phyloP scores from a whole-genome alignment of 2,888 invertebrate genomes.

The Platycheirus rosarum region DNA sequence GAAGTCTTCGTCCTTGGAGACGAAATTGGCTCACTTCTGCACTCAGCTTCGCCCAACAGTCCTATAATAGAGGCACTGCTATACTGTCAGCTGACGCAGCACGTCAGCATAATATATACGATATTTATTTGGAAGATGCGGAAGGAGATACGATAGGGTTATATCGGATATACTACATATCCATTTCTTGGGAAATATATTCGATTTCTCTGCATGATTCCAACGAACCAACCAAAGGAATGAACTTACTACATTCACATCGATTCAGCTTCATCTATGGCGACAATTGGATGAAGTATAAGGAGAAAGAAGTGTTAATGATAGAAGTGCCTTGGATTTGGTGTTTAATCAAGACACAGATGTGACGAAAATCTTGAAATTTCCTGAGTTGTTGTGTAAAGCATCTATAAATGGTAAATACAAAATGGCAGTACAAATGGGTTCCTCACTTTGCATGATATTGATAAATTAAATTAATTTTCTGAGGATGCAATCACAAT shows the following conservation, averaged over 20 bases:
- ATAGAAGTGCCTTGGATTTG: conserved; percentile 2
- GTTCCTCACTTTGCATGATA: conserved; percentile 6
- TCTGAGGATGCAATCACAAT: no score
- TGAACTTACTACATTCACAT: conserved; percentile 46
- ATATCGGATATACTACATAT: conserved; percentile 51
- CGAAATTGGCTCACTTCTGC: conserved; percentile 59
- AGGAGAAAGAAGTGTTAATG: conserved; percentile 40
- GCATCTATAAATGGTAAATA: conserved; percentile 4
- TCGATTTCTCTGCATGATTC: conserved; percentile 1
- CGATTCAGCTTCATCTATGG: conserved; percentile 34
- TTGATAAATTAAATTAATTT: not conserved
- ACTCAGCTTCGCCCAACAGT: conserved; percentile 9
- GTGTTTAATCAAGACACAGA: conserved; percentile 51
- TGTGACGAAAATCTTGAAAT: conserved; percentile 13
- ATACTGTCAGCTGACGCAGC: conserved; percentile 40
- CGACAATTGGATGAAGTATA: conserved; percentile 56
- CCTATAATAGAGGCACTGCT: not conserved
- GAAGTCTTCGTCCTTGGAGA: conserved; percentile 29
- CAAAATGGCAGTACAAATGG: conserved; percentile 12
- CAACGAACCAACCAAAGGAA: conserved; percentile 40
- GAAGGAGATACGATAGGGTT: conserved; percentile 24
- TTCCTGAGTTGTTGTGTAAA: no score
- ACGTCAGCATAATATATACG: no score
- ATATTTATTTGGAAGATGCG: not conserved
- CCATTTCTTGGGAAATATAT: no score